Conservation (phyloP, 2,888 invertebrate genomes). For the Eudemis profundana region DNA sequence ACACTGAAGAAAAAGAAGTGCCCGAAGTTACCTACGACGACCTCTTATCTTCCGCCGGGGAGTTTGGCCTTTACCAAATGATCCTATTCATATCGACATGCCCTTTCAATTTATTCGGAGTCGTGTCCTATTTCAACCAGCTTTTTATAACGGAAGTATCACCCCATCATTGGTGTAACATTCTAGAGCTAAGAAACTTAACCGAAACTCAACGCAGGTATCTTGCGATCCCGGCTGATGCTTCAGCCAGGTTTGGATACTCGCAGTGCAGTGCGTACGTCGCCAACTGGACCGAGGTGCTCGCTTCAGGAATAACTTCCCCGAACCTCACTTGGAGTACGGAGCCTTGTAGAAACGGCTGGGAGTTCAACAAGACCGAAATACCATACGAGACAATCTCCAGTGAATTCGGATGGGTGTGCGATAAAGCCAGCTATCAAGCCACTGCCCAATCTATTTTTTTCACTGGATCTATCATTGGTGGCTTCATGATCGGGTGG, state of each 20-base stretch:
- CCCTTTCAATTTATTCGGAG: slow-evolving; percentile 68
- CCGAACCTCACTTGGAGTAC: slow-evolving; percentile 59
- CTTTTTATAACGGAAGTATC: slow-evolving; percentile 68
- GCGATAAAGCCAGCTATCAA: slow-evolving; percentile 67
- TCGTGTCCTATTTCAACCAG: slow-evolving; percentile 65
- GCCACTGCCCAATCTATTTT: slow-evolving; percentile 70
- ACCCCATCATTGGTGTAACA: slow-evolving; percentile 69
- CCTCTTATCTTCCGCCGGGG: slow-evolving; percentile 65
- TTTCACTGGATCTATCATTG: slow-evolving; percentile 69
- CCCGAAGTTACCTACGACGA: slow-evolving; percentile 61
- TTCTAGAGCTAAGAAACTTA: slow-evolving; percentile 67
- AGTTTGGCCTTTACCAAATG: slow-evolving; percentile 67
- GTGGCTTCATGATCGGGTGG: slow-evolving; percentile 68
- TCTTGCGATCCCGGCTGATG: slow-evolving; percentile 63
- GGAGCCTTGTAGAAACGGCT: slow-evolving; percentile 63
- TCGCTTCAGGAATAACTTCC: slow-evolving; percentile 50
- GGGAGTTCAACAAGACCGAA: slow-evolving; percentile 72
- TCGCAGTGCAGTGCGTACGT: slow-evolving; percentile 64
- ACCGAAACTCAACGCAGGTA: slow-evolving; percentile 60
- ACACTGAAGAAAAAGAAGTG: slow-evolving; percentile 9
- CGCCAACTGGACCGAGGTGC: slow-evolving; percentile 66
- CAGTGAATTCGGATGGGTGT: slow-evolving; percentile 72
- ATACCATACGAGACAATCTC: slow-evolving; percentile 71
- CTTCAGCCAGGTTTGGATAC: slow-evolving; percentile 59
- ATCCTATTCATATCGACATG: slow-evolving; percentile 61